These are phyloP conservation scores for Cirrhinus molitorella DNA, from an alignment of 2,797 vertebrate genomes.

Conservation along the genomic window DNA sequence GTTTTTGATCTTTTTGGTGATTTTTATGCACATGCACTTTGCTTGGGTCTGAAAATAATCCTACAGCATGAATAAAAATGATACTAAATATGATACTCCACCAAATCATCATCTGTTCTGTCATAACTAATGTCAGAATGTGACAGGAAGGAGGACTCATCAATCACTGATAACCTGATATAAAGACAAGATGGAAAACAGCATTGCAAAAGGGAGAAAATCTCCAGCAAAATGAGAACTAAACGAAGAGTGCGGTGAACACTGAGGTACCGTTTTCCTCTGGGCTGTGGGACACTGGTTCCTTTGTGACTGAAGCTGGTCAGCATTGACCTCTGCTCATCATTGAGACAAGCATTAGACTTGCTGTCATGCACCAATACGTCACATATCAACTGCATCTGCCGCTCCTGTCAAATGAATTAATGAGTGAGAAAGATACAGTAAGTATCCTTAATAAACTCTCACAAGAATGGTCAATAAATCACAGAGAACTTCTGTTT, in stretches of 20 bases:
- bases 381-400: constrained; percentile 82
- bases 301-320: constrained; percentile 73
- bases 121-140: constrained; percentile 86
- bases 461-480: constrained; percentile 13
- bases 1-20: not conserved
- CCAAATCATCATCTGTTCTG: constrained; percentile 80
- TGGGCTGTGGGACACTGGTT: constrained; percentile 61
- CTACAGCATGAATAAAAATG: constrained; percentile 19
- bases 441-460: constrained; percentile 7
- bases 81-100: constrained; percentile 52
- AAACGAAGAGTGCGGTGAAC: not conserved
- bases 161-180: constrained; percentile 74
- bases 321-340: constrained; percentile 77
- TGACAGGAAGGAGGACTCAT: constrained; percentile 77
- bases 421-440: constrained; percentile 7
- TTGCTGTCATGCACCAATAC: constrained; percentile 78
- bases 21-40: constrained; percentile 18
- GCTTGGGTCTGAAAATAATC: not conserved
- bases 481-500: constrained; percentile 8
- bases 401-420: constrained; percentile 71
- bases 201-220: not conserved
- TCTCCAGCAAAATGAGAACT: not conserved
- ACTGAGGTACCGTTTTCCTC: constrained; percentile 67
- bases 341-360: constrained; percentile 74
- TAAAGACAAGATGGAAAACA: constrained; percentile 29